Conservation (phyloP, 2,888 invertebrate genomes). For the Chrysotoxum bicinctum region DNA sequence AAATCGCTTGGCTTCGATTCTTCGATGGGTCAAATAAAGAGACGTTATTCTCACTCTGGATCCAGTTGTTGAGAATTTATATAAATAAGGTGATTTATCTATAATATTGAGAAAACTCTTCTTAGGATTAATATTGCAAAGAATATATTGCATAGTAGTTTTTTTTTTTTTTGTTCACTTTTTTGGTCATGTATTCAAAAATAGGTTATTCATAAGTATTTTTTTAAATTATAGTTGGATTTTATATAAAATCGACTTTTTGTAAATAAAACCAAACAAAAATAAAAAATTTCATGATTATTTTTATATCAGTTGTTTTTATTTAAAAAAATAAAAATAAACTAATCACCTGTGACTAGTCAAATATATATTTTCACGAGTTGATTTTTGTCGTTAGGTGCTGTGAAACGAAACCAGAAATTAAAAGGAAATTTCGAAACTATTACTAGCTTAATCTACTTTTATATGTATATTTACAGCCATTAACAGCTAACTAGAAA, state of each 20-base stretch:
- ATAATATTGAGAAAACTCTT: neutral
- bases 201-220: slow-evolving; percentile 24
- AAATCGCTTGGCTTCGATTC: slow-evolving; percentile 90
- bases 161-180: slow-evolving; percentile 25
- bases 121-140: neutral
- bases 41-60: neutral
- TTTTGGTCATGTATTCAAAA: slow-evolving; percentile 26
- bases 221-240: slow-evolving; percentile 37
- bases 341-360: no score
- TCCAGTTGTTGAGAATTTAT: slow-evolving; percentile 20
- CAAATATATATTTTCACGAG: no score
- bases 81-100: slow-evolving; percentile 19
- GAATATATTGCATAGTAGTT: neutral
- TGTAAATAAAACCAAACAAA: slow-evolving; percentile 56
- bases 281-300: slow-evolving; percentile 17
- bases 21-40: slow-evolving; percentile 83
- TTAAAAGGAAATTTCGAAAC: no score
- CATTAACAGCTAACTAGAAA: no score
- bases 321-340: no score
- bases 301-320: slow-evolving; percentile 25
- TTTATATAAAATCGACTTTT: slow-evolving; percentile 43
- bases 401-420: no score
- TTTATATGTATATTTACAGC: no score
- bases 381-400: no score
- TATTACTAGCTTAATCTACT: no score